phyloP scores from a whole-genome alignment of 2,888 invertebrate species.

The Horisme vitalbata region DNA sequence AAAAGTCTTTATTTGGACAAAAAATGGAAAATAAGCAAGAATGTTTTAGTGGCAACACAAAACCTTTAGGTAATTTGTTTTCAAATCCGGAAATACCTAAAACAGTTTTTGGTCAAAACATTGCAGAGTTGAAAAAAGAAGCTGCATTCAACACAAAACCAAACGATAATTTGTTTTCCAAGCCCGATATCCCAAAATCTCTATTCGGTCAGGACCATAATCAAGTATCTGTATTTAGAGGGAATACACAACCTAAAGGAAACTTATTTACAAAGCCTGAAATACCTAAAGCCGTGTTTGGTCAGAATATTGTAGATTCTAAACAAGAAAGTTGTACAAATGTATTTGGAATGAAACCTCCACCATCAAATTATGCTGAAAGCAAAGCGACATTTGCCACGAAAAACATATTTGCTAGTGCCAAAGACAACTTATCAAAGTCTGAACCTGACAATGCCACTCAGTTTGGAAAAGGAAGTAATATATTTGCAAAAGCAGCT shows the following conservation, averaged over 20 bases:
- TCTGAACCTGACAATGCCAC: slow-evolving; percentile 40
- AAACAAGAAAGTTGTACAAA: slow-evolving; percentile 28
- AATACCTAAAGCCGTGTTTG: slow-evolving; percentile 33
- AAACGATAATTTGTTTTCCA: slow-evolving; percentile 12
- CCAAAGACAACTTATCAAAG: slow-evolving; percentile 39
- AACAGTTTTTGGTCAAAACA: slow-evolving; percentile 6
- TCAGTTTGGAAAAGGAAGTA: slow-evolving; percentile 42
- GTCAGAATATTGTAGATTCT: slow-evolving; percentile 25
- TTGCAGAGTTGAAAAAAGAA: background rate
- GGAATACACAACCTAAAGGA: slow-evolving; percentile 24
- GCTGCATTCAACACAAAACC: slow-evolving; percentile 3
- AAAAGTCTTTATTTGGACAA: slow-evolving; percentile 2
- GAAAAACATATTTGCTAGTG: slow-evolving; percentile 33
- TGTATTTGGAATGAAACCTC: slow-evolving; percentile 33
- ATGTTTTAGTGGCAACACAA: slow-evolving; percentile 19
- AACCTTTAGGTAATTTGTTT: slow-evolving; percentile 10
- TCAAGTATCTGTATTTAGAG: slow-evolving; percentile 5
- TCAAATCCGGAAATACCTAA: slow-evolving; percentile 10
- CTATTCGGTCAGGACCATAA: slow-evolving; percentile 36
- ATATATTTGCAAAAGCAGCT: slow-evolving; percentile 53
- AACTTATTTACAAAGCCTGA: slow-evolving; percentile 39
- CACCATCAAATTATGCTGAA: slow-evolving; percentile 14
- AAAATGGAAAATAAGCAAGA: slow-evolving; percentile 4
- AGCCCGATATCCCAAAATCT: slow-evolving; percentile 31
- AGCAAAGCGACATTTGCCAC: slow-evolving; percentile 3